A percentile compares a stretch with the other conserved stretches of the same genome.
phyloP scores from a whole-genome alignment of 2,888 invertebrate species.

The Caenorhabditis macrosperma region DNA sequence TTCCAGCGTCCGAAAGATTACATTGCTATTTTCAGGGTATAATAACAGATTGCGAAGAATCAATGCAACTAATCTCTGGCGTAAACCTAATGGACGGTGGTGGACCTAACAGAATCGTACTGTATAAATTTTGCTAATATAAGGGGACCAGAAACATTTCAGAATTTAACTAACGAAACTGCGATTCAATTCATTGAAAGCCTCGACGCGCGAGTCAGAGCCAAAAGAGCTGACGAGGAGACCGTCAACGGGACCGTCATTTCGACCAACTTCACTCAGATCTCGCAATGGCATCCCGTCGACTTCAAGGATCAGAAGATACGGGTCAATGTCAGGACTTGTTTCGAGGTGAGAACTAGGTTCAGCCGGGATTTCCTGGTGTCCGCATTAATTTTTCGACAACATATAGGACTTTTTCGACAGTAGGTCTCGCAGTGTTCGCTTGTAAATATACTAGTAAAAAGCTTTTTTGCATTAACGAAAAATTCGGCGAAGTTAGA shows the following conservation, averaged over 20 bases:
- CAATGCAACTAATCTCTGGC: not conserved
- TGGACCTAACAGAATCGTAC: no score
- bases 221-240: not conserved
- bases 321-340: slow-evolving; percentile 26
- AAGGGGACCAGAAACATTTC: no score
- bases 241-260: not conserved
- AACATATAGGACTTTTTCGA: no score
- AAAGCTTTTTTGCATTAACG: no score
- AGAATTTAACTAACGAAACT: not conserved
- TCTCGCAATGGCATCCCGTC: slow-evolving; percentile 15
- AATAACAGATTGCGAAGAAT: not conserved
- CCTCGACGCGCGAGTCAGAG: not conserved
- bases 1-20: not conserved
- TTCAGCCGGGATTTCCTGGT: no score
- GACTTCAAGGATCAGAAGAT: not conserved
- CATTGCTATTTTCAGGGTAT: not conserved
- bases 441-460: no score
- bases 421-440: no score
- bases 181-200: not conserved
- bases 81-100: not conserved
- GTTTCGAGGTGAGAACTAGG: slow-evolving; percentile 44
- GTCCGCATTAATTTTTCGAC: no score
- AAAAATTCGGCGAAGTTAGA: no score
- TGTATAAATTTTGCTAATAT: not conserved
- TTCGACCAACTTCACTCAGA: not conserved